Percentiles rank a stretch among this genome's conserved stretches.
Evolutionary conservation across 2,113 vertebrate genomes (phyloP).

Genomic region (Planiliza haematocheilus): DNA sequence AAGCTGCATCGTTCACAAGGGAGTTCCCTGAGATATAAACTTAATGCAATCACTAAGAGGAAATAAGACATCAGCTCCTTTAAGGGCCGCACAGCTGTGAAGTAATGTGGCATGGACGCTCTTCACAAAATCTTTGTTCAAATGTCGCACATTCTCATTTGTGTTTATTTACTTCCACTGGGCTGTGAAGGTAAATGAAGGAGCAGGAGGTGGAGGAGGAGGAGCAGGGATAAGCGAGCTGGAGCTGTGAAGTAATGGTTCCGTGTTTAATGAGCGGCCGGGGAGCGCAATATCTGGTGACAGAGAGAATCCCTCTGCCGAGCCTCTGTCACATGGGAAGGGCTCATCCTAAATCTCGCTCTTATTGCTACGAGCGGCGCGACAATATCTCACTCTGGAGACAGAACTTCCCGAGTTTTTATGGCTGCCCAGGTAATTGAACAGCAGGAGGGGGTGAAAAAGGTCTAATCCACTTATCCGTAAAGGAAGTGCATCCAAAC

Average conservation of each 20-base stretch:
- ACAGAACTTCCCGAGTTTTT: conserved; percentile 70
- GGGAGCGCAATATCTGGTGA: conserved; percentile 61
- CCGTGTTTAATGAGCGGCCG: conserved; percentile 66
- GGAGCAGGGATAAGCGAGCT: conserved; percentile 30
- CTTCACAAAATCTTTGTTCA: conserved; percentile 29
- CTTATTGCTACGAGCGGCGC: conserved; percentile 55
- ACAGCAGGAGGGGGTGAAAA: conserved; percentile 65
- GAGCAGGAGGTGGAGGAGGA: conserved; percentile 6
- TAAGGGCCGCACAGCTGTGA: conserved; percentile 56
- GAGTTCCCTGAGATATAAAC: conserved; percentile 52
- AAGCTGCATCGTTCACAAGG: conserved; percentile 41
- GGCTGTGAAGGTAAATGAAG: conserved; percentile 43
- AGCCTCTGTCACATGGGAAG: conserved; percentile 63
- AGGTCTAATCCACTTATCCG: conserved; percentile 52
- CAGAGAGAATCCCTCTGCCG: conserved; percentile 56
- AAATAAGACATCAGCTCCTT: conserved; percentile 63
- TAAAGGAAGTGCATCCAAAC: conserved; percentile 58
- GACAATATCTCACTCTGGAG: conserved; percentile 64
- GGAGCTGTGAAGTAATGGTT: conserved; percentile 61
- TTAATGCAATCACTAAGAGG: conserved; percentile 47
- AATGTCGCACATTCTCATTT: conserved; percentile 49
- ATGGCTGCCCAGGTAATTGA: conserved; percentile 77
- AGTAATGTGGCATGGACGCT: conserved; percentile 30
- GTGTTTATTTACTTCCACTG: conserved; percentile 72
- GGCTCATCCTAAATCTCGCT: conserved; percentile 74